These are phyloP conservation scores for Drosophila mauritiana DNA, from an alignment of 1,140 invertebrate species.

Conservation along the genomic window DNA sequence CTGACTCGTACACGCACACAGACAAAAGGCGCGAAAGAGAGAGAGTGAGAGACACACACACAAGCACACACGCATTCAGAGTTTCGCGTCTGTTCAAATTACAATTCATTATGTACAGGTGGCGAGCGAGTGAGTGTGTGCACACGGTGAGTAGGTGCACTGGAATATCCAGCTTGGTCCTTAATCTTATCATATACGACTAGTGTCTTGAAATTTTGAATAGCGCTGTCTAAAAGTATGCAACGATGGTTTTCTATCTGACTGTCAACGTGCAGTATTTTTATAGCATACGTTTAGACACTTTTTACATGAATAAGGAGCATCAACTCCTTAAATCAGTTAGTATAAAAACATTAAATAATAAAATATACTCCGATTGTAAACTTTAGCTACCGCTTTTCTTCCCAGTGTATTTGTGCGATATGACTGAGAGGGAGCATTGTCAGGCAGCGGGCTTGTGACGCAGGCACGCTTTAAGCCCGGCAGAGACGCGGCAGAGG, in stretches of 20 bases:
- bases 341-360: too few relatives aligned
- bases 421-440: conserved; percentile 1
- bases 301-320: too few relatives aligned
- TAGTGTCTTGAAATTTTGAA: too few relatives aligned
- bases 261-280: too few relatives aligned
- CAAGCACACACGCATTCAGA: conserved; percentile 16
- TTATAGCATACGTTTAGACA: too few relatives aligned
- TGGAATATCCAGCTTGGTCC: not conserved
- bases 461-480: conserved; percentile 47
- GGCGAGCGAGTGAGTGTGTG: conserved; percentile 30
- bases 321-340: too few relatives aligned
- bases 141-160: conserved; percentile 21
- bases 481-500: conserved; percentile 10
- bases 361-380: too few relatives aligned
- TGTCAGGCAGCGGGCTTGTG: conserved; percentile 34
- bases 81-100: conserved; percentile 73
- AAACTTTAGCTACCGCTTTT: not conserved
- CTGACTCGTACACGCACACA: conserved; percentile 30
- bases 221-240: too few relatives aligned
- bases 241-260: too few relatives aligned
- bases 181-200: not conserved
- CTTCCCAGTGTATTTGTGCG: not conserved
- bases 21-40: not conserved
- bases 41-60: not conserved
- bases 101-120: conserved; percentile 75